Evolutionary conservation across 2,113 vertebrate species (phyloP).

Genomic region (Glaucomys volans): DNA sequence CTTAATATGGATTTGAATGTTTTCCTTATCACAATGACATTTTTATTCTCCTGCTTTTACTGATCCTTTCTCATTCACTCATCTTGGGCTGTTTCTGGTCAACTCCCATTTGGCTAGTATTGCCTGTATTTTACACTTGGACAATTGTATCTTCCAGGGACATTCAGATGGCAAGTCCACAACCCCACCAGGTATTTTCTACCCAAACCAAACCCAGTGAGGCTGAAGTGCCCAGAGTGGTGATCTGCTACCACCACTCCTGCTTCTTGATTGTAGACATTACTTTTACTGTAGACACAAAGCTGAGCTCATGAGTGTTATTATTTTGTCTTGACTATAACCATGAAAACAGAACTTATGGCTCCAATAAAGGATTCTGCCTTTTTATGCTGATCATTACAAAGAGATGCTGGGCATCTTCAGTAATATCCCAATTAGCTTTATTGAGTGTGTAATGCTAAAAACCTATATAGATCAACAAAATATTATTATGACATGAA

Average conservation of each 20-base stretch:
- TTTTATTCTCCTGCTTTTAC: neutral
- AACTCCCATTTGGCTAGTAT: neutral
- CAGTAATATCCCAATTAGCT: conserved; percentile 63
- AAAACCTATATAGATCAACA: conserved; percentile 33
- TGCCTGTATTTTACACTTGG: neutral
- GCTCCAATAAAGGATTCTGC: conserved; percentile 30
- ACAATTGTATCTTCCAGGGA: neutral
- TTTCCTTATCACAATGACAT: neutral
- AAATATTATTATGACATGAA: conserved; percentile 43
- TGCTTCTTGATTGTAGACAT: neutral
- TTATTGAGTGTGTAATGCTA: neutral
- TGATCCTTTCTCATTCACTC: neutral
- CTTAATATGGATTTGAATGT: neutral
- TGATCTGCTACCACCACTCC: neutral
- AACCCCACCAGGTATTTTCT: neutral
- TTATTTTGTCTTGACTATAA: conserved; percentile 36
- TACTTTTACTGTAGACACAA: conserved; percentile 10
- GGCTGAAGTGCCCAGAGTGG: too few relatives aligned
- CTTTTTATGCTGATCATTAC: conserved; percentile 59
- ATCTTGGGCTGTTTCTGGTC: neutral
- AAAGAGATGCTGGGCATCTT: neutral
- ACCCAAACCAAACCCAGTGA: neutral
- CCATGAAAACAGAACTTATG: conserved; percentile 28
- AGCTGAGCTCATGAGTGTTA: neutral
- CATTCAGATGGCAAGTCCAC: neutral